Evolutionary conservation across 2,888 invertebrate species (phyloP).

Genomic region (Ennomos erosarius): DNA sequence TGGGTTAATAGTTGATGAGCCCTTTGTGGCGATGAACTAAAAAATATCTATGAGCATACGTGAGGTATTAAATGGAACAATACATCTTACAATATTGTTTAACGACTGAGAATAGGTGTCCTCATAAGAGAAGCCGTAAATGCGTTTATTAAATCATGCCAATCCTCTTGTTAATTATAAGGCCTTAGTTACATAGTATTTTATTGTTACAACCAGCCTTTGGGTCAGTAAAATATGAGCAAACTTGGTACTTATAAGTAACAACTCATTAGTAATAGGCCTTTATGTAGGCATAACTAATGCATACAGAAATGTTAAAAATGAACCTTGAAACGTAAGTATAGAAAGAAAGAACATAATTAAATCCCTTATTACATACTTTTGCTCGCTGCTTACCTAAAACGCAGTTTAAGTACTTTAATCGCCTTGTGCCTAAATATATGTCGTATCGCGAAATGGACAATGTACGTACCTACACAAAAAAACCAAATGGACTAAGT

Average conservation of each 20-base stretch:
- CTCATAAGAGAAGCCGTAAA: slow-evolving; percentile 47
- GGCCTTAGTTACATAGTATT: slow-evolving; percentile 37
- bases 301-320: too few species aligned
- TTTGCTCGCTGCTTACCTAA: too few species aligned
- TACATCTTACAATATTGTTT: slow-evolving; percentile 58
- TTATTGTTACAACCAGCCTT: slow-evolving; percentile 24
- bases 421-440: too few species aligned
- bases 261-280: slow-evolving; percentile 12
- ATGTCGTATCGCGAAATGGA: too few species aligned
- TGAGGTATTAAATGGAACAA: slow-evolving; percentile 52
- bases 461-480: too few species aligned
- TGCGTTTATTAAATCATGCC: slow-evolving; percentile 41
- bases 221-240: slow-evolving; percentile 21
- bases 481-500: too few species aligned
- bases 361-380: too few species aligned
- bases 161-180: slow-evolving; percentile 37
- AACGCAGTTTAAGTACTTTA: too few species aligned
- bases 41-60: slow-evolving; percentile 49
- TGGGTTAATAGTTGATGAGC: slow-evolving; percentile 43
- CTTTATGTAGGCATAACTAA: background rate
- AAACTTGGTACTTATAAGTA: background rate
- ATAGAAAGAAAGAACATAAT: too few species aligned
- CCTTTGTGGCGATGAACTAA: slow-evolving; percentile 41
- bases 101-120: slow-evolving; percentile 39
- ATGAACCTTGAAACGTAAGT: too few species aligned